A percentile compares a stretch with the other conserved stretches of the same genome.
These are phyloP conservation scores for Bryconaethiops microstoma DNA, from an alignment of 2,797 vertebrate species.

Conservation along the genomic window DNA sequence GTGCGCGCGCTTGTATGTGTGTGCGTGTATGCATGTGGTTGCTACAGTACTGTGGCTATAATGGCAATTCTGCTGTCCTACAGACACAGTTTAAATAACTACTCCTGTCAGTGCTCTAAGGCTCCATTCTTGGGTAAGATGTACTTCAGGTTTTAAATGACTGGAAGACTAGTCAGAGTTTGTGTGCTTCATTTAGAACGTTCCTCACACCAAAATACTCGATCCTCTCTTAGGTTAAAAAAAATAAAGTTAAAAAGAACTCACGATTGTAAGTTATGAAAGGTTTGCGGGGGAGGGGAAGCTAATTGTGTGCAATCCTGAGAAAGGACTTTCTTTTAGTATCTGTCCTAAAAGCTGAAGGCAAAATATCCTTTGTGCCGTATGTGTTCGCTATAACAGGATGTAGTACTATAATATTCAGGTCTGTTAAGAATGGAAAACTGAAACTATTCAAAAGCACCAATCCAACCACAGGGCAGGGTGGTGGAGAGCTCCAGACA, in stretches of 20 bases:
- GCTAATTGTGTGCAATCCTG: constrained; percentile 72
- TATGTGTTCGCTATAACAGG: constrained; percentile 55
- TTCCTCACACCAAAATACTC: constrained; percentile 56
- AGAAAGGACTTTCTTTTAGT: constrained; percentile 63
- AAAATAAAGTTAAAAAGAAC: constrained; percentile 46
- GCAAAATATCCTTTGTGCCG: constrained; percentile 61
- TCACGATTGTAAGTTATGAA: constrained; percentile 61
- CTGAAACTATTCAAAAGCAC: background rate
- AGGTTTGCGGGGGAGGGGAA: constrained; percentile 45
- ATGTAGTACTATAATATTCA: background rate
- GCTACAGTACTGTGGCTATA: constrained; percentile 56
- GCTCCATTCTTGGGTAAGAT: constrained; percentile 59
- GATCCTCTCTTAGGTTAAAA: constrained; percentile 42
- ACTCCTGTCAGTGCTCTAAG: constrained; percentile 41
- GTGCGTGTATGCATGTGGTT: constrained; percentile 37
- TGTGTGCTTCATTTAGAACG: constrained; percentile 61
- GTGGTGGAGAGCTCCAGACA: background rate
- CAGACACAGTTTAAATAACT: constrained; percentile 25
- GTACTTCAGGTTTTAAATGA: constrained; percentile 62
- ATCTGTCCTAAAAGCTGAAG: constrained; percentile 63
- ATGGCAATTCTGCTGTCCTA: constrained; percentile 5
- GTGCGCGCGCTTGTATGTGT: no score
- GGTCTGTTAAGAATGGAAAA: background rate
- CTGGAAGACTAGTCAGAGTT: constrained; percentile 76
- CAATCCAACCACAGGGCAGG: background rate